Evolutionary conservation across 2,888 invertebrate species (phyloP).

Genomic region (Amiota communis): DNA sequence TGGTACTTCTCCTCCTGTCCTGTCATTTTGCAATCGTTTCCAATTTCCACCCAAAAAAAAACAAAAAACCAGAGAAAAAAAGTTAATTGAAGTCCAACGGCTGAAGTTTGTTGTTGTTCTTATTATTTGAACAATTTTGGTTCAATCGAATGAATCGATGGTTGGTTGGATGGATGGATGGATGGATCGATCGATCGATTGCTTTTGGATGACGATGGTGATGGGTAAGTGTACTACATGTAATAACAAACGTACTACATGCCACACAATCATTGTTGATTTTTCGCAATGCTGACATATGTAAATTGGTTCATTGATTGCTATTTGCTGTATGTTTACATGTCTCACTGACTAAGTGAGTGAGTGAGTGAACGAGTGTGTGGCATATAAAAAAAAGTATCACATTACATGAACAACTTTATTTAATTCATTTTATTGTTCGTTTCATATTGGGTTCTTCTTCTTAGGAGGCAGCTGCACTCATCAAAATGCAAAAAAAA

Average conservation of each 20-base stretch:
- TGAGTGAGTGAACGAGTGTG: neutral
- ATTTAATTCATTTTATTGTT: conserved; percentile 5
- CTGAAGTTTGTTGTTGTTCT: neutral
- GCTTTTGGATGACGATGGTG: neutral
- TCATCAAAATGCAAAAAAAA: neutral
- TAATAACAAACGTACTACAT: conserved; percentile 4
- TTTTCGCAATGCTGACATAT: conserved; percentile 48
- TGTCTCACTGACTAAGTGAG: neutral
- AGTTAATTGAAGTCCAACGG: conserved; percentile 65
- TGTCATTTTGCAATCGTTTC: conserved; percentile 33
- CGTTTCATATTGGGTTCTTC: neutral
- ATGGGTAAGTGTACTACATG: neutral
- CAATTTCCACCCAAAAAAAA: conserved; percentile 45
- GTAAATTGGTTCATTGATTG: conserved; percentile 34
- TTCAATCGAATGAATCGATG: no score
- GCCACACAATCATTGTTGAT: conserved; percentile 19
- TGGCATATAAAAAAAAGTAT: neutral
- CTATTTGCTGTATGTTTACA: conserved; percentile 1
- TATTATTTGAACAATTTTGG: neutral
- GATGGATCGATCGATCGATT: no score
- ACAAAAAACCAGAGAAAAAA: conserved; percentile 23
- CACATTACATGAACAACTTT: conserved; percentile 11
- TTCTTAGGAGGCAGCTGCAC: neutral
- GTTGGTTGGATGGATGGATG: no score
- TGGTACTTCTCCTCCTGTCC: conserved; percentile 21